Evolutionary conservation across 2,888 invertebrate species (phyloP).

Genomic region (Entomobrya proxima): DNA sequence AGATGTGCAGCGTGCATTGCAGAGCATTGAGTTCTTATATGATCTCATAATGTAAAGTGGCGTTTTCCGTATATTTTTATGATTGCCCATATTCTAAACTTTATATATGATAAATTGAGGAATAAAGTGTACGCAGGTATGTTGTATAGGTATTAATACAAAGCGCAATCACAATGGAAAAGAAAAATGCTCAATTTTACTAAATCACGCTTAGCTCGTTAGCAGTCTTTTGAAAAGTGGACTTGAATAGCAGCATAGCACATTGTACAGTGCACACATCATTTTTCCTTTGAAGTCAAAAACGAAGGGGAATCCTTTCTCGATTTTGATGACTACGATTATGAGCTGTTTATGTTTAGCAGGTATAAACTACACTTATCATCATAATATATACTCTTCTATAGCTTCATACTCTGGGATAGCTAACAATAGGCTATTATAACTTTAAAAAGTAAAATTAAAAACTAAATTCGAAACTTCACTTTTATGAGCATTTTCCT

Average conservation of each 20-base stretch:
- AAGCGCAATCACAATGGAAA: slow-evolving; percentile 23
- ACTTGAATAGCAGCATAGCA: slow-evolving; percentile 39
- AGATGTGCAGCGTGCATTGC: neutral
- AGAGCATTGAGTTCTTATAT: no score
- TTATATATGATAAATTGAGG: no score
- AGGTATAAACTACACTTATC: neutral
- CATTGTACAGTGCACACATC: neutral
- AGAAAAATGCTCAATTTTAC: slow-evolving; percentile 73
- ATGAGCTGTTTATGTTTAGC: slow-evolving; percentile 8
- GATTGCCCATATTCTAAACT: no score
- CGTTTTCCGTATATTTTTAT: no score
- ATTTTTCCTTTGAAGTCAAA: neutral
- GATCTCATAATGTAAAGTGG: no score
- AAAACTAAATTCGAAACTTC: slow-evolving; percentile 5
- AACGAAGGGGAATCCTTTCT: neutral
- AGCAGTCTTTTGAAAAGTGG: slow-evolving; percentile 73
- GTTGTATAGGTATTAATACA: no score
- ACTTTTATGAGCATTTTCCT: slow-evolving; percentile 13
- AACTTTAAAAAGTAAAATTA: neutral
- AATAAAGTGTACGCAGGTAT: no score
- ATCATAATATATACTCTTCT: neutral
- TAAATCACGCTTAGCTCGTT: slow-evolving; percentile 75
- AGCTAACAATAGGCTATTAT: slow-evolving; percentile 11
- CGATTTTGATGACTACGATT: neutral
- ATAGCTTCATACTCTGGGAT: neutral